phyloP scores from a whole-genome alignment of 30 jellyfish, hydroid and myxozoan genomes.

The Rhopilema esculentum region DNA sequence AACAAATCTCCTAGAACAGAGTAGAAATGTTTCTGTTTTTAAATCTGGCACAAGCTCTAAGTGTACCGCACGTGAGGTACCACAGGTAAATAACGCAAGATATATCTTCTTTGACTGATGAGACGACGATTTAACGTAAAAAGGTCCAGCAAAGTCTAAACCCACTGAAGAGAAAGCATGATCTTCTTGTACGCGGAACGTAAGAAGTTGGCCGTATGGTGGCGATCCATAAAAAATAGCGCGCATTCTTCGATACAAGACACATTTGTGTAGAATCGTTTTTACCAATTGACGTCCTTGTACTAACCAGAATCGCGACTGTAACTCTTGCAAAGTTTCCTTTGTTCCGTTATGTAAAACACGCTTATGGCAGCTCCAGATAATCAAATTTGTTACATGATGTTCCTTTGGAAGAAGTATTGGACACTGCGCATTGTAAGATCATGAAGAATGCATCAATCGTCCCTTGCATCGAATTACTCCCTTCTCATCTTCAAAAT shows the following conservation, averaged over 20 bases:
- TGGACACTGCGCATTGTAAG: background rate
- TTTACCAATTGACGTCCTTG: slow-evolving; percentile 46
- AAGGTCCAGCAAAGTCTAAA: slow-evolving; percentile 42
- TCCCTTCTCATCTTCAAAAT: slow-evolving; percentile 4
- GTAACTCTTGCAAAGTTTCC: slow-evolving; percentile 28
- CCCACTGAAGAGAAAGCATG: slow-evolving; percentile 15
- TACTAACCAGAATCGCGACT: slow-evolving; percentile 46
- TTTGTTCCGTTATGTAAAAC: slow-evolving; percentile 15
- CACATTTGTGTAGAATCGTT: slow-evolving; percentile 10
- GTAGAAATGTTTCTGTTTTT: slow-evolving; percentile 9
- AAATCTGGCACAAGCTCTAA: slow-evolving; percentile 7
- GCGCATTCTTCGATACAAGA: slow-evolving; percentile 17
- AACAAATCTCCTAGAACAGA: slow-evolving; percentile 30
- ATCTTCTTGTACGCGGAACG: slow-evolving; percentile 23
- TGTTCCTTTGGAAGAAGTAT: slow-evolving; percentile 9
- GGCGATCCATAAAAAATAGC: slow-evolving; percentile 11
- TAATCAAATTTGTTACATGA: slow-evolving; percentile 9
- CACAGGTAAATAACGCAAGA: slow-evolving; percentile 37
- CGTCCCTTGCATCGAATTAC: slow-evolving; percentile 40
- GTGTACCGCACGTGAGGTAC: no score
- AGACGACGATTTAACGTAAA: background rate
- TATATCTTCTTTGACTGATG: slow-evolving; percentile 10
- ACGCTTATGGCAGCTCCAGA: slow-evolving; percentile 18
- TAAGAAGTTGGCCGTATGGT: slow-evolving; percentile 12
- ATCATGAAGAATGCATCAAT: background rate